Evolutionary conservation across 1,140 invertebrate genomes (phyloP).

Genomic region (Drosophila kanapiae): DNA sequence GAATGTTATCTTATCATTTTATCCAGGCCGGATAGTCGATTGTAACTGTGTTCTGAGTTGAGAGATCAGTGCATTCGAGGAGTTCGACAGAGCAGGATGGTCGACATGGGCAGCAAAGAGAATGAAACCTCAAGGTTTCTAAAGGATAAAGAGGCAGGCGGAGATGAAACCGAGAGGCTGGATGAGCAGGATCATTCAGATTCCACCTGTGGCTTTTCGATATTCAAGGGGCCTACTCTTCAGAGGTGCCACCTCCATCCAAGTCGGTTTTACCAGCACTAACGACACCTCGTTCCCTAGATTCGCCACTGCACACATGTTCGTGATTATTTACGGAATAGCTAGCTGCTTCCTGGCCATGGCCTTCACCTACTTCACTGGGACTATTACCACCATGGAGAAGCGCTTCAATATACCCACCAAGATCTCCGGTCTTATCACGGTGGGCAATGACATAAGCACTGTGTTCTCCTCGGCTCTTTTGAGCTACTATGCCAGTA

Average conservation of each 20-base stretch:
- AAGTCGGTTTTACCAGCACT: no score
- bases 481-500: conserved; percentile 69
- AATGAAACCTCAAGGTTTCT: conserved; percentile 45
- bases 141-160: not conserved
- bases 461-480: conserved; percentile 61
- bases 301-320: conserved; percentile 89
- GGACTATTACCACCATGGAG: conserved; percentile 92
- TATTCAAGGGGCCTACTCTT: conserved; percentile 79
- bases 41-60: not conserved
- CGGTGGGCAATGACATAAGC: conserved; percentile 88
- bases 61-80: conserved; percentile 27
- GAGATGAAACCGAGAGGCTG: not conserved
- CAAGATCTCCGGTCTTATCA: conserved; percentile 90
- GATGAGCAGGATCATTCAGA: conserved; percentile 81
- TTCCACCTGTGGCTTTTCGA: conserved; percentile 88
- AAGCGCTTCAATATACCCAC: conserved; percentile 93
- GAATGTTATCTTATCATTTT: conserved; percentile 25
- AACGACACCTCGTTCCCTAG: conserved; percentile 3
- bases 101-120: conserved; percentile 21
- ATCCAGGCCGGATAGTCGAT: not conserved
- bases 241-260: conserved; percentile 37
- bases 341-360: conserved; percentile 90
- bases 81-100: conserved; percentile 20
- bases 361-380: conserved; percentile 90
- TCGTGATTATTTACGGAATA: conserved; percentile 90